These are phyloP conservation scores for Alitta virens DNA, from an alignment of 2,888 invertebrate genomes.

Conservation along the genomic window DNA sequence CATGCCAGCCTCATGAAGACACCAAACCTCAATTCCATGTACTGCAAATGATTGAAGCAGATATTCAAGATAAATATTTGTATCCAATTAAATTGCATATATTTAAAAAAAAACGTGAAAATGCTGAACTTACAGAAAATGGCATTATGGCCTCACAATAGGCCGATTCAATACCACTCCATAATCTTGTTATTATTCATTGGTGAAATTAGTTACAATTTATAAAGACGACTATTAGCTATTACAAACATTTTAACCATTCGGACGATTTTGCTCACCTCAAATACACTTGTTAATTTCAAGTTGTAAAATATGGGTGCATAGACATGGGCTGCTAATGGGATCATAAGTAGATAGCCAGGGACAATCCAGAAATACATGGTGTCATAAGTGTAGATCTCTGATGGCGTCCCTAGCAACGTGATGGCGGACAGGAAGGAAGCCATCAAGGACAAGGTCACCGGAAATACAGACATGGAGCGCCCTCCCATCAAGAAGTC, in stretches of 20 bases:
- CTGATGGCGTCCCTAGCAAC: conserved; percentile 50
- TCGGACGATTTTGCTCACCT: conserved; percentile 28
- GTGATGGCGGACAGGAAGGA: conserved; percentile 57
- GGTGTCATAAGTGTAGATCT: conserved; percentile 40
- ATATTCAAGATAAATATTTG: too few relatives aligned
- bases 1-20: conserved; percentile 70
- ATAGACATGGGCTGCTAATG: conserved; percentile 34
- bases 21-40: conserved; percentile 84
- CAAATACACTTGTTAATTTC: conserved; percentile 33
- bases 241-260: too few relatives aligned
- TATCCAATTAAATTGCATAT: too few relatives aligned
- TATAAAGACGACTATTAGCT: too few relatives aligned
- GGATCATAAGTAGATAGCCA: conserved; percentile 47
- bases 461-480: conserved; percentile 49
- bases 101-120: not conserved
- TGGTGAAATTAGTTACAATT: too few relatives aligned
- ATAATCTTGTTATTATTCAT: too few relatives aligned
- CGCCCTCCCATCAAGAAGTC: conserved; percentile 47
- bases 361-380: conserved; percentile 29
- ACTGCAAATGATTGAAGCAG: too few relatives aligned
- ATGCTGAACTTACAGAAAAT: not conserved
- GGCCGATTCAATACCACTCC: too few relatives aligned
- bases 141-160: too few relatives aligned
- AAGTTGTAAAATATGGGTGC: conserved; percentile 33
- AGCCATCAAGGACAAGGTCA: conserved; percentile 52